These are phyloP conservation scores for Paguma larvata DNA, from an alignment of 2,797 vertebrate genomes.

Conservation along the genomic window DNA sequence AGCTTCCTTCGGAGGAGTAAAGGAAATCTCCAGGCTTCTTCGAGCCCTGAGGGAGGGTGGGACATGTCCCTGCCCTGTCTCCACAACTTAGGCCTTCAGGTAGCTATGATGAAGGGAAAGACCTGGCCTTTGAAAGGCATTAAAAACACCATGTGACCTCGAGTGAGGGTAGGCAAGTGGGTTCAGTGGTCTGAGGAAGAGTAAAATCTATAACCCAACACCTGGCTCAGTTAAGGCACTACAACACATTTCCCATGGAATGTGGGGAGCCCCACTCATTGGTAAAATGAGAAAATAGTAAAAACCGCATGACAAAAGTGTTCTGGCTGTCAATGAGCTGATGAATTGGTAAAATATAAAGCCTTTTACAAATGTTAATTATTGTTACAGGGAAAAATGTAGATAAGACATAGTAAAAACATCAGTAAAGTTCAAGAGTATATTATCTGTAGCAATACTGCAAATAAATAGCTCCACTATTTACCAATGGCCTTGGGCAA, in stretches of 20 bases:
- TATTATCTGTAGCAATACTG: background rate
- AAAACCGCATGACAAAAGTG: background rate
- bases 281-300: background rate
- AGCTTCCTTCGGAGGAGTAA: background rate
- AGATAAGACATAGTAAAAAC: background rate
- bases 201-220: background rate
- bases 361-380: background rate
- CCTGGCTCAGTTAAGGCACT: background rate
- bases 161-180: background rate
- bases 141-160: background rate
- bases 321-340: background rate
- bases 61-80: background rate
- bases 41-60: background rate
- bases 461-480: background rate
- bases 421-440: background rate
- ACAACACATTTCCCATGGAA: background rate
- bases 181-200: background rate
- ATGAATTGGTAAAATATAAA: background rate
- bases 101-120: background rate
- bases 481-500: background rate
- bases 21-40: background rate
- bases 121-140: background rate
- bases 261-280: background rate
- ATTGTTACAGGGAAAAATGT: background rate
- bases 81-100: background rate